Base-by-base conservation (phyloP, 1,140 invertebrate genomes). In the fruit fly (Drosophila melanogaster) region DNA sequence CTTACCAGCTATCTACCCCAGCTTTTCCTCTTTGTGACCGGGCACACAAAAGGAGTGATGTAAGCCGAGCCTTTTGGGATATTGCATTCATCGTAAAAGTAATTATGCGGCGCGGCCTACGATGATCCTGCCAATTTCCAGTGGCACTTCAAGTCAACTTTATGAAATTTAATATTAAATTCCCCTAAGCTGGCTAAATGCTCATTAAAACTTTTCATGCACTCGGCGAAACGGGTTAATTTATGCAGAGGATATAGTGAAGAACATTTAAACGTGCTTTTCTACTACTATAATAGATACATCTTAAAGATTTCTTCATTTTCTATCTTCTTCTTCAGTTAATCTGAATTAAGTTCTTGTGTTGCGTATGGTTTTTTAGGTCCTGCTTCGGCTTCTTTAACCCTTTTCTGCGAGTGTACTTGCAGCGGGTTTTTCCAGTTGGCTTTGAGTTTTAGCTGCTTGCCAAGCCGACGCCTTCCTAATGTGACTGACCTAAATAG, bases 401-500 rank as follows among this genome's bases (percentile, higher is more conserved):
- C 12, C 6, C 4, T 33, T 51, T 51, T 51, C n/a, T 51, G 49
- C 35, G 30, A 51, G 60, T 62, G 60, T 62, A 60, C 19, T 43
- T 37, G 14, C 1, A 22, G 17, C 17, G 37, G 43, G 40, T 15
- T 51, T 58, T 24, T 65, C 37, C 37, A 37, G 35, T 37, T 66
- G 43, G 33, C 57, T 66, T 58, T 58, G 26, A 59, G 61, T 46
- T 50, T 55, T 69, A 33, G 66, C 30, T 41, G 58, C 57, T 76
- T 77, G 62, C 75, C 83, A 87, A 62, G 49, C 60, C 41, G 71
- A 83, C 79, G 84, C 83, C 83, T 83, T 61, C 59, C 83, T 89
- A 87, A 87, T 89, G 83, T 87, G 84, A 87, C 70, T 87, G 83
- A 87, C 83, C 83, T 89, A 87, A 87, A 87, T 87, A 87, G 83